These are phyloP conservation scores for Fragum fragum DNA, from an alignment of 2,888 invertebrate species.

Conservation along the genomic window DNA sequence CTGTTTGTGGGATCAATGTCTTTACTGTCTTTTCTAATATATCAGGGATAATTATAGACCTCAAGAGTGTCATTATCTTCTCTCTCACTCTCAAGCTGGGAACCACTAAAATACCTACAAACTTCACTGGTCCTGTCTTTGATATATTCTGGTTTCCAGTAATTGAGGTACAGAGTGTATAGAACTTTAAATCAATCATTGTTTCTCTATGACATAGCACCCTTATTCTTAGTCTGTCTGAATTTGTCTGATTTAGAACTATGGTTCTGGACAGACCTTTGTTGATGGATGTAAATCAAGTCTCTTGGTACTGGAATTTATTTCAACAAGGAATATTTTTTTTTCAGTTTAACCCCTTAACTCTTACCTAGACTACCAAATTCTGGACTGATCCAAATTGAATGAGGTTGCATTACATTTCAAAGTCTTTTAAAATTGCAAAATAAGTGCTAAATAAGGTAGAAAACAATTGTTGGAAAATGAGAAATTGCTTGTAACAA, in stretches of 20 bases:
- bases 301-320: too few relatives aligned
- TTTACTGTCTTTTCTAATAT: slow-evolving; percentile 23
- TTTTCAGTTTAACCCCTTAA: too few relatives aligned
- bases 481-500: too few relatives aligned
- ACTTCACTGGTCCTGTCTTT: neutral
- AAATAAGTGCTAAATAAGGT: too few relatives aligned
- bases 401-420: too few relatives aligned
- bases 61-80: slow-evolving; percentile 25
- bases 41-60: slow-evolving; percentile 25
- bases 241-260: slow-evolving; percentile 6
- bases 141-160: slow-evolving; percentile 8
- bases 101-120: slow-evolving; percentile 21
- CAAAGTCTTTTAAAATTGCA: too few relatives aligned
- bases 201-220: slow-evolving; percentile 7
- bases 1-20: slow-evolving; percentile 11
- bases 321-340: too few relatives aligned
- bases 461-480: too few relatives aligned
- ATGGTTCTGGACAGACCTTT: neutral
- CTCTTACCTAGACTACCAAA: too few relatives aligned
- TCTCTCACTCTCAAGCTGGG: slow-evolving; percentile 7
- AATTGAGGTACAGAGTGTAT: neutral
- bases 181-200: slow-evolving; percentile 1
- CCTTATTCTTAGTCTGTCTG: neutral
- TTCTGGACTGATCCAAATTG: too few relatives aligned
- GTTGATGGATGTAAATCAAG: neutral